Base-by-base conservation (phyloP, 2,888 invertebrate genomes). In the Corbicula japonica region DNA sequence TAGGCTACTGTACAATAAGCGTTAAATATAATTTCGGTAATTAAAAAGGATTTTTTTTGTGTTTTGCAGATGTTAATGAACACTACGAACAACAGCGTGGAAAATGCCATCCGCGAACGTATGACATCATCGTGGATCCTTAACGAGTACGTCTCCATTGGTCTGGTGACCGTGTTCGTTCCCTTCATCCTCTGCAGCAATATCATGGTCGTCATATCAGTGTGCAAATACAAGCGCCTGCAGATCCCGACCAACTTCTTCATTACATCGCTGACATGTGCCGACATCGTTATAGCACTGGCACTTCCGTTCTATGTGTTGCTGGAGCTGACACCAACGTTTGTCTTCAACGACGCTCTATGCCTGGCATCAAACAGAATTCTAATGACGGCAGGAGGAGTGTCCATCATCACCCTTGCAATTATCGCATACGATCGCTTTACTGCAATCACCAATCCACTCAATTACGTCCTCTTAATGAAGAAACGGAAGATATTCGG, bases 401-500 rank as follows among this genome's bases (percentile, higher is more conserved):
- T 95, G 34, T 95, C 92, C 4, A 94, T 95, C 52, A 91, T 95
- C 65, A 95, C 95, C 58, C 95, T 95, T 88, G 95, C 95, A 0
- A 95, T 95, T 28, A 95, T 96, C 65, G 95, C 95, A 0, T 94
- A 95, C 35, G 95, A 96, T 88, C 92, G 95, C 63, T 94, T 95
- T 86, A 95, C 95, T 0, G 95, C 95, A 2, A 93, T 96, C 28
- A 95, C 95, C 2, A 95, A 95, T 76, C 95, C 96, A 0, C 92
- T 96, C 60, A 93, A 95, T 63, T 96, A 96, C 92, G 95, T 95
- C 87, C 86, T 95, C 90, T 94, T 95, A 79, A 95, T 96, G 82
- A 95, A 95, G 1, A 95, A 95, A 89, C 94, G 95, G 63, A 95
- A 95, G 76, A 95, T 95, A 68, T 95, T 95, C 84, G 92, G 95